Base-by-base conservation (phyloP, 2,888 invertebrate species). In the Hemaris fuciformis region DNA sequence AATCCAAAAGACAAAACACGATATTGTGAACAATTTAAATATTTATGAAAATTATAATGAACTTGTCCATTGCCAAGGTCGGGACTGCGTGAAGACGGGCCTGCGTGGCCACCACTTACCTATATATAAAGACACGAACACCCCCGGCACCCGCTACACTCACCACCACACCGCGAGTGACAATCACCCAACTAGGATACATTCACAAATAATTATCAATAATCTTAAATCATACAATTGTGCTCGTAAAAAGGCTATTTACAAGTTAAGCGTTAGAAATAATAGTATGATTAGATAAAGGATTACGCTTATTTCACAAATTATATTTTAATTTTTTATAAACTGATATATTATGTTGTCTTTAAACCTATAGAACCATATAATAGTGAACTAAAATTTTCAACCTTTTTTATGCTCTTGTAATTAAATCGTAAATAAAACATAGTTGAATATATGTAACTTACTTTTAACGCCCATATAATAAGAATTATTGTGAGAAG, bases 81-180 rank as follows among this genome's bases (percentile, higher is more conserved):
- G 88, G 75, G 74, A 76, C 78, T 79, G 78, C 71, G 73, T 74
- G 80, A 90, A 89, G 88, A 89, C 87, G 83, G 74, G 67, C 69
- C n/a, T 75, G 77, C 69, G 67, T 72, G 75, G 70, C 80, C 81
- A 85, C 77, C 83, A 84, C 88, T 80, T 77, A 84, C 82, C 84
- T 91, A 90, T 91, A 87, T 91, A 91, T 89, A 88, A 87, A 88
- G 87, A 71, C 89, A 87, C 86, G 88, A 84, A 68, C 79, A 79
- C 77, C 76, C 79, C 76, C 73, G 62, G 66, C 67, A 65, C 66
- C 64, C 67, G 66, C 67, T 64, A 18, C 68, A 69, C 64, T 63
- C 67, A 72, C 74, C 25, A 74, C 72, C 74, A 73, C 72, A 70
- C 60, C n/a, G 4, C 42, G 31, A 53, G 15, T 65, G 67, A 74